Evolutionary conservation across 2,888 invertebrate genomes (phyloP).

Genomic region (Gandaritis pyraliata): DNA sequence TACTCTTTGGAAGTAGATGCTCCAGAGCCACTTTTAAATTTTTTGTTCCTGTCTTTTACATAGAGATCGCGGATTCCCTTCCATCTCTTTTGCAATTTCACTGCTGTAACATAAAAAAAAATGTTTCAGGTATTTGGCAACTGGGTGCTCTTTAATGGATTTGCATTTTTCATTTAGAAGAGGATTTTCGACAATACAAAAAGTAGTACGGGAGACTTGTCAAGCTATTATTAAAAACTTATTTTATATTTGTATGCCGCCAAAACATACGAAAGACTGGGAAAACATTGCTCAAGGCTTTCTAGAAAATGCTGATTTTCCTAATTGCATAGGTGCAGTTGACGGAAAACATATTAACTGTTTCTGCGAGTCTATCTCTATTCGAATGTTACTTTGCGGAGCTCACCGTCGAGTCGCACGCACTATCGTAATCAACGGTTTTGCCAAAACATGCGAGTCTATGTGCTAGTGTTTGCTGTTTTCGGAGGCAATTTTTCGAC

Average conservation of each 20-base stretch:
- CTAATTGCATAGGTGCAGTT: slow-evolving; percentile 19
- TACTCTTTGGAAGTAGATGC: slow-evolving; percentile 40
- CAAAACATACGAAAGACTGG: background rate
- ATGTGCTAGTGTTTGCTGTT: too few species aligned
- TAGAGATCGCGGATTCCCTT: background rate
- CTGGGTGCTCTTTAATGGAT: slow-evolving; percentile 1
- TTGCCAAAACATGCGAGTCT: too few species aligned
- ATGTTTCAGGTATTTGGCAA: slow-evolving; percentile 7
- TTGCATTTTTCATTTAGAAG: background rate
- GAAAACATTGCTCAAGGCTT: background rate
- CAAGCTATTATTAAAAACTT: slow-evolving; percentile 4
- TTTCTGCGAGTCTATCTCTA: too few species aligned
- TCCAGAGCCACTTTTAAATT: slow-evolving; percentile 19
- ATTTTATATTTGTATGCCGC: background rate
- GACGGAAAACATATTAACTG: slow-evolving; percentile 18
- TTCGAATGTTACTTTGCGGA: too few species aligned
- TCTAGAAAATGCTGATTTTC: slow-evolving; percentile 9
- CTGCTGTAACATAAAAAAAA: background rate
- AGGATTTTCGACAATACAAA: slow-evolving; percentile 1
- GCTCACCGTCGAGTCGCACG: too few species aligned
- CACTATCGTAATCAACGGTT: too few species aligned
- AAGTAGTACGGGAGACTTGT: background rate
- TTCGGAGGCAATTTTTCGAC: too few species aligned
- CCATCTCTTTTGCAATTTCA: slow-evolving; percentile 1
- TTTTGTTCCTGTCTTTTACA: slow-evolving; percentile 36